phyloP scores from a whole-genome alignment of 2,888 invertebrate genomes.

The Bugula neritina region DNA sequence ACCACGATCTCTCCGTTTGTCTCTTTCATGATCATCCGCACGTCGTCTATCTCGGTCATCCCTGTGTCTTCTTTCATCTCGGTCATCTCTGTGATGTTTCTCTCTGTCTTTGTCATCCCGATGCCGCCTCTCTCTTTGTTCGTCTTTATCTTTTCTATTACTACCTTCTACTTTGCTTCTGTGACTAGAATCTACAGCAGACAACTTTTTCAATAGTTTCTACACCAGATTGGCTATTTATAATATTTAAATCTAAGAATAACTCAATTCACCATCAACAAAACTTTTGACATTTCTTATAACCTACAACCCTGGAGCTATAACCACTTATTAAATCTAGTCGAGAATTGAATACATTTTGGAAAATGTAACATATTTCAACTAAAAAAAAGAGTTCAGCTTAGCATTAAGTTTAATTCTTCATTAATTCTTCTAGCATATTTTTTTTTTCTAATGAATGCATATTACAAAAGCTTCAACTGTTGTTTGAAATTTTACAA shows the following conservation, averaged over 20 bases:
- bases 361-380: too few relatives aligned
- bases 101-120: background rate
- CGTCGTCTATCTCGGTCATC: conserved; percentile 3
- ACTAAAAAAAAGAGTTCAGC: too few relatives aligned
- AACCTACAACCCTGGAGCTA: too few relatives aligned
- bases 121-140: background rate
- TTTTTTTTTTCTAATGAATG: too few relatives aligned
- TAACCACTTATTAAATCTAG: too few relatives aligned
- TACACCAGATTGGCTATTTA: background rate
- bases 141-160: background rate
- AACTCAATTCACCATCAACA: background rate
- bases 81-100: background rate
- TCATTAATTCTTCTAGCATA: too few relatives aligned
- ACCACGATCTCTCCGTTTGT: background rate
- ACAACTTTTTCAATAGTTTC: background rate
- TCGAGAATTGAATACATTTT: too few relatives aligned
- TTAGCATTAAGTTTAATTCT: too few relatives aligned
- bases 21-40: background rate
- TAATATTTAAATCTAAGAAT: background rate
- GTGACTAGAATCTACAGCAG: conserved; percentile 14
- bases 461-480: too few relatives aligned
- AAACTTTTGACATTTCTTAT: background rate
- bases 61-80: conserved; percentile 2
- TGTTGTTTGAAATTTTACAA: too few relatives aligned
- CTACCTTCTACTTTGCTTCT: background rate